Percentiles rank a stretch among this genome's conserved stretches.
Conservation (phyloP, 1,140 invertebrate species). For the Thalassaphorura encarpata region DNA sequence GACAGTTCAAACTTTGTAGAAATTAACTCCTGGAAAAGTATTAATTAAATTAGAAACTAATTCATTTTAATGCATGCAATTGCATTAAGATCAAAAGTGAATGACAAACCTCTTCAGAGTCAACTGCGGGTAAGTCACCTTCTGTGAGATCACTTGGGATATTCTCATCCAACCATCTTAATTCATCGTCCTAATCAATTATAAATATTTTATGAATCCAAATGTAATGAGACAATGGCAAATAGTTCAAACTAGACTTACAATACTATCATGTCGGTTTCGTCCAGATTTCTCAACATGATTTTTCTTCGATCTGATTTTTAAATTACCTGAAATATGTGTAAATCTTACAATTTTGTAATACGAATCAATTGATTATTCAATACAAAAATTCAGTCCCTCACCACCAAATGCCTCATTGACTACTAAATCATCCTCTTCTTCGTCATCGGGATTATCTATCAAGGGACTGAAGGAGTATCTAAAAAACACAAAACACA, state of each 20-base stretch:
- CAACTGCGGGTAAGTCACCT: slow-evolving; percentile 63
- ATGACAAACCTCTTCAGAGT: slow-evolving; percentile 62
- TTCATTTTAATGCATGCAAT: no score
- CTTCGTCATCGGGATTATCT: slow-evolving; percentile 64
- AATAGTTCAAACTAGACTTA: slow-evolving; percentile 14
- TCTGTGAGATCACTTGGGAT: slow-evolving; percentile 65
- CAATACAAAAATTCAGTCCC: no score
- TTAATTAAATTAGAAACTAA: no score
- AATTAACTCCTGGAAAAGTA: slow-evolving; percentile 54
- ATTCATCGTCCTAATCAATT: slow-evolving; percentile 57
- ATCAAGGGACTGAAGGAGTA: slow-evolving; percentile 87
- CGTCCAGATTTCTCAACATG: slow-evolving; percentile 12
- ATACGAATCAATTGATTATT: neutral
- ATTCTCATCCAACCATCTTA: slow-evolving; percentile 87
- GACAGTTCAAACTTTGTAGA: slow-evolving; percentile 81
- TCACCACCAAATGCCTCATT: slow-evolving; percentile 65
- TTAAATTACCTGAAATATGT: slow-evolving; percentile 18
- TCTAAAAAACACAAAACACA: slow-evolving; percentile 34
- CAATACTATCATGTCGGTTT: slow-evolving; percentile 10
- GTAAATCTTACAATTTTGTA: neutral
- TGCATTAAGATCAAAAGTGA: no score
- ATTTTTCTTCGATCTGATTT: slow-evolving; percentile 23
- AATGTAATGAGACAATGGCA: no score
- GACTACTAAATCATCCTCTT: slow-evolving; percentile 69
- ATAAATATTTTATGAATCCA: no score